These are phyloP conservation scores for Terebella lapidaria DNA, from an alignment of 2,888 invertebrate genomes.

Conservation along the genomic window DNA sequence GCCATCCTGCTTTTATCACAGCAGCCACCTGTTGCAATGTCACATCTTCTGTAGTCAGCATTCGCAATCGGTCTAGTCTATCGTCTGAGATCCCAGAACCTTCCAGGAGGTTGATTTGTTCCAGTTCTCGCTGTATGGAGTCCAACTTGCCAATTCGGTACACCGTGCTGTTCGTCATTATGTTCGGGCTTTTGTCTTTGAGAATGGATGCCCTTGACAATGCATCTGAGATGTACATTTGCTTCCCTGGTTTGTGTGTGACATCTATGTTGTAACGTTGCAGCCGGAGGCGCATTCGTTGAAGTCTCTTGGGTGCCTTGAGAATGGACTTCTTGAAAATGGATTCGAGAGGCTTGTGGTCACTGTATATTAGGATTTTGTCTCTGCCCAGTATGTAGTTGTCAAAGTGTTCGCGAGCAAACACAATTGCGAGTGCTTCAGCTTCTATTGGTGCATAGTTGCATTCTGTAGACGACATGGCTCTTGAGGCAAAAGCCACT, in stretches of 20 bases:
- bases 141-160: no score
- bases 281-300: constrained; percentile 31
- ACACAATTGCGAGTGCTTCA: constrained; percentile 42
- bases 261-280: constrained; percentile 41
- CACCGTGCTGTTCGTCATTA: not conserved
- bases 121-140: not conserved
- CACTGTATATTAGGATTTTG: constrained; percentile 35
- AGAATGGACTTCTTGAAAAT: constrained; percentile 41
- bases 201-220: constrained; percentile 5
- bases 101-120: not conserved
- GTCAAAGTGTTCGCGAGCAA: constrained; percentile 44
- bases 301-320: constrained; percentile 29
- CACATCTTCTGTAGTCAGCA: not conserved
- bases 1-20: not conserved
- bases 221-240: no score
- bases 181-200: not conserved
- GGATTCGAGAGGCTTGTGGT: constrained; percentile 49
- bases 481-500: constrained; percentile 47
- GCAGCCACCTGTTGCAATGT: not conserved
- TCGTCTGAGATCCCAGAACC: not conserved
- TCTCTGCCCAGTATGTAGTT: constrained; percentile 44
- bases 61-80: not conserved
- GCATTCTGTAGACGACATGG: constrained; percentile 44
- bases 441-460: constrained; percentile 44
- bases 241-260: constrained; percentile 27